phyloP scores from a whole-genome alignment of 2,888 invertebrate species.

The Caenorhabditis sp. region DNA sequence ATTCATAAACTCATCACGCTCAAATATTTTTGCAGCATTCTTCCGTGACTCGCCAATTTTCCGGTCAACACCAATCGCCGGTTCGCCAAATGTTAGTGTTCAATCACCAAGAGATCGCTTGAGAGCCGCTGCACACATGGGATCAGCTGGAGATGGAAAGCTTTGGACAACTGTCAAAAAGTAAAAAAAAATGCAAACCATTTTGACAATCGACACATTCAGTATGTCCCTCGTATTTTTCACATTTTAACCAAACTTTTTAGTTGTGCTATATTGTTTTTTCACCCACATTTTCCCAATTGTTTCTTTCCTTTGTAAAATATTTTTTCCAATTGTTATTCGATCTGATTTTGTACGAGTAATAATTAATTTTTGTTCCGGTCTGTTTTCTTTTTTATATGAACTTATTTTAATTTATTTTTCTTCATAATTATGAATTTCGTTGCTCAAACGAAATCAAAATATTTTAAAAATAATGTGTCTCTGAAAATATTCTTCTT shows the following conservation, averaged over 20 bases:
- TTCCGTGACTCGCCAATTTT: conserved; percentile 18
- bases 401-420: not conserved
- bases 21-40: conserved; percentile 1
- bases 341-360: not conserved
- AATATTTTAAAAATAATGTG: no score
- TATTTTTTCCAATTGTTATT: no score
- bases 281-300: not conserved
- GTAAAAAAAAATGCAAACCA: no score
- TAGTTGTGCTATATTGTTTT: not conserved
- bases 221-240: no score
- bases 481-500: no score
- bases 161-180: conserved; percentile 16
- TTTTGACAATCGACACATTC: no score
- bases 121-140: conserved; percentile 14
- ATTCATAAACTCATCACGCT: not conserved
- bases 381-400: not conserved
- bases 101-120: conserved; percentile 22
- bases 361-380: not conserved
- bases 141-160: conserved; percentile 27
- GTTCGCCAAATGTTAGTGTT: conserved; percentile 20
- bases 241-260: no score
- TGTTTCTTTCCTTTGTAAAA: not conserved
- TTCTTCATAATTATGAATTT: no score
- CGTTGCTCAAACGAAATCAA: no score
- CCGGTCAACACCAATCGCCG: conserved; percentile 39